A percentile compares a stretch with the other conserved stretches of the same genome.
Evolutionary conservation across 2,113 vertebrate genomes (phyloP).

Genomic region (Smithornis capensis): DNA sequence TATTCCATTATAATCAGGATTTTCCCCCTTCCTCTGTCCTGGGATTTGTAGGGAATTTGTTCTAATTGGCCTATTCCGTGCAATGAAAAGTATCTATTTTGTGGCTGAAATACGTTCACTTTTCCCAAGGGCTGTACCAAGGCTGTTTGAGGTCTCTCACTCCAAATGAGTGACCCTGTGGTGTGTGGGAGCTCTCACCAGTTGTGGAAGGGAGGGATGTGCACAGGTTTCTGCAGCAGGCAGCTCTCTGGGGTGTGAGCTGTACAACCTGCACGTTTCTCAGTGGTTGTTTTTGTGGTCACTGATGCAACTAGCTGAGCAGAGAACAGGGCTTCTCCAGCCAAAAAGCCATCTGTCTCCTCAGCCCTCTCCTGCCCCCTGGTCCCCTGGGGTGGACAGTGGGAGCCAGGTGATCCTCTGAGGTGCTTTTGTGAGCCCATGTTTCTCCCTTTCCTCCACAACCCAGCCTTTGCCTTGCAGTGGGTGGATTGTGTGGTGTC

Average conservation of each 20-base stretch:
- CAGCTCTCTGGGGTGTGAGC: background rate
- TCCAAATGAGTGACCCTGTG: background rate
- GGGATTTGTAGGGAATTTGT: background rate
- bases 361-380: background rate
- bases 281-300: background rate
- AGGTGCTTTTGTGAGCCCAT: background rate
- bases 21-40: background rate
- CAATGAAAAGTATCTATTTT: background rate
- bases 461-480: background rate
- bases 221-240: background rate
- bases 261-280: background rate
- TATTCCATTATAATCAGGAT: background rate
- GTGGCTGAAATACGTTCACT: background rate
- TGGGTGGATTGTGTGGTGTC: background rate
- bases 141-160: background rate
- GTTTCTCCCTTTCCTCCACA: background rate
- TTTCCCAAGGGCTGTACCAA: background rate
- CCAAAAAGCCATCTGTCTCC: background rate
- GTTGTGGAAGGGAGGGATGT: background rate
- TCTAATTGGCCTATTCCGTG: background rate
- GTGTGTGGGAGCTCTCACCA: background rate
- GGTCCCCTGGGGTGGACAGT: fast-evolving
- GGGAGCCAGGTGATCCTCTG: background rate
- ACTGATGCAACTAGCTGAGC: background rate
- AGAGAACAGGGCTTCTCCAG: background rate